Evolutionary conservation across 1,140 invertebrate genomes (phyloP).

Genomic region (Bombus vancouverensis): DNA sequence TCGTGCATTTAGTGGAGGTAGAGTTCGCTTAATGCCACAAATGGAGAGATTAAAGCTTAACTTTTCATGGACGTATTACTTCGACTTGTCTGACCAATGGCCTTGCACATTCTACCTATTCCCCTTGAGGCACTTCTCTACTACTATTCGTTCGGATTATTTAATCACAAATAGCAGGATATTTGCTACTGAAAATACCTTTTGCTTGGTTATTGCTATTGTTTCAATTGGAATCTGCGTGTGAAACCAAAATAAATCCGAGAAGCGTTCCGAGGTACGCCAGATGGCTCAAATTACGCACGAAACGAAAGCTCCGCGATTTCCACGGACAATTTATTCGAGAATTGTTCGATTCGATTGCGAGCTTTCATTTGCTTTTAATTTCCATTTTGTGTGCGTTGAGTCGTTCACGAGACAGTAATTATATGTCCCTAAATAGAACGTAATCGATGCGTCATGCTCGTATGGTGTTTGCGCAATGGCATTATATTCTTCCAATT

Average conservation of each 20-base stretch:
- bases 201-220: neutral
- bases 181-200: neutral
- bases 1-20: neutral
- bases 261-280: neutral
- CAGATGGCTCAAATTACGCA: neutral
- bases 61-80: neutral
- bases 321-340: conserved; percentile 8
- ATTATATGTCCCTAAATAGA: conserved; percentile 28
- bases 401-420: neutral
- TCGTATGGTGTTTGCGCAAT: neutral
- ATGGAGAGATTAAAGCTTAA: neutral
- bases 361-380: conserved; percentile 37
- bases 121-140: neutral
- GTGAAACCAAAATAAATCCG: neutral
- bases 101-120: neutral
- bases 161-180: neutral
- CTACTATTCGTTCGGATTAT: neutral
- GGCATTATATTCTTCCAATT: neutral
- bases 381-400: conserved; percentile 36
- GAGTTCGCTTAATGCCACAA: no score
- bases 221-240: neutral
- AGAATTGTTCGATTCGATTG: conserved; percentile 38
- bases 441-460: neutral
- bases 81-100: neutral
- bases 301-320: neutral